These are phyloP conservation scores for Drosophila sordidapex DNA, from an alignment of 2,888 invertebrate genomes.

Conservation along the genomic window DNA sequence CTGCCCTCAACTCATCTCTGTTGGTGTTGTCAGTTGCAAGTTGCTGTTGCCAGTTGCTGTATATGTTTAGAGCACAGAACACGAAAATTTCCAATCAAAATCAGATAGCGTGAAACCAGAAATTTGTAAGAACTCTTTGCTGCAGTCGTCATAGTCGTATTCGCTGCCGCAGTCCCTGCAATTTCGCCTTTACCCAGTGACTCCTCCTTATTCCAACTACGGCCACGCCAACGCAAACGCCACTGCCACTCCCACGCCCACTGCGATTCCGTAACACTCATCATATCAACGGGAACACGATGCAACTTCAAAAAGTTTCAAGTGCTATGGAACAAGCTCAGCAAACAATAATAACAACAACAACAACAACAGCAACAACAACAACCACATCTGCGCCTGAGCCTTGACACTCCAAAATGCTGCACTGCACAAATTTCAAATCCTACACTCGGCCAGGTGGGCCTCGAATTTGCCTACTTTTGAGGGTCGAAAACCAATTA, in stretches of 20 bases:
- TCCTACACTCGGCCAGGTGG: slow-evolving; percentile 20
- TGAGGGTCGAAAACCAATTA: slow-evolving; percentile 49
- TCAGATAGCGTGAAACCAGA: slow-evolving; percentile 76
- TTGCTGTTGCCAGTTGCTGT: slow-evolving; percentile 9
- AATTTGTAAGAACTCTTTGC: slow-evolving; percentile 70
- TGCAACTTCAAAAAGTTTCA: slow-evolving; percentile 47
- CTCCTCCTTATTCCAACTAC: not conserved
- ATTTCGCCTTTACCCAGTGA: slow-evolving; percentile 11
- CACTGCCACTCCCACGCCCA: not conserved
- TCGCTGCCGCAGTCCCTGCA: slow-evolving; percentile 1
- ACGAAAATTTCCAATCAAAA: slow-evolving; percentile 78
- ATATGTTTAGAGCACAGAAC: slow-evolving; percentile 48
- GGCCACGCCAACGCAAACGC: not conserved
- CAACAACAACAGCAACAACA: slow-evolving; percentile 27
- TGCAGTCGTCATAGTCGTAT: slow-evolving; percentile 51
- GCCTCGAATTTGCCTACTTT: slow-evolving; percentile 11
- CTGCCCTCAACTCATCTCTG: slow-evolving; percentile 8
- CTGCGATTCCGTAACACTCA: slow-evolving; percentile 2
- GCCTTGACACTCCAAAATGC: slow-evolving; percentile 41
- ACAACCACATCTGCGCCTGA: slow-evolving; percentile 27
- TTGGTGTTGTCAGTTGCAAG: not conserved
- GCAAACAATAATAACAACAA: slow-evolving; percentile 23
- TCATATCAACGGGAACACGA: slow-evolving; percentile 13
- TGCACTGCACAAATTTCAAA: slow-evolving; percentile 62
- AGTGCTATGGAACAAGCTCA: slow-evolving; percentile 35